Base-by-base conservation (phyloP, 2,888 invertebrate species). In the Athalia rosae region DNA sequence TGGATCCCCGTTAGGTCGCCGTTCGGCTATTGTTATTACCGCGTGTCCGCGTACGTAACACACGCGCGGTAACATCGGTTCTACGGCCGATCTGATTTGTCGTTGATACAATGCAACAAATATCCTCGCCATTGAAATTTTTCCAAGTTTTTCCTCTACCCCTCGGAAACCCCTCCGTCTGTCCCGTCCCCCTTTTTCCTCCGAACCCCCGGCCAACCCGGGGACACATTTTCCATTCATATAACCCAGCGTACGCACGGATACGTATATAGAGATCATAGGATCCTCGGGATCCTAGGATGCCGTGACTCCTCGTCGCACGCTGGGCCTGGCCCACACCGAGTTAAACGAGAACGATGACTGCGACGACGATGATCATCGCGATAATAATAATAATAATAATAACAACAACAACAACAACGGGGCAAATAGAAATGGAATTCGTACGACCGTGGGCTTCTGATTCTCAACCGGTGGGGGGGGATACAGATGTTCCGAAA, bases 401-500 rank as follows among this genome's bases (percentile, higher is more conserved):
- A n/a, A n/a, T n/a, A n/a, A n/a, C n/a, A n/a, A n/a, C n/a, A n/a
- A n/a, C n/a, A n/a, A n/a, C n/a, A n/a, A n/a, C n/a, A n/a, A n/a
- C n/a, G n/a, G n/a, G n/a, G 28, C 6, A 67, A 56, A n/a, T 58
- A 43, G 71, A 48, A 81, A 79, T 74, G 77, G 80, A 79, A 81
- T 83, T 82, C 81, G 80, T 80, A 78, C 77, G 80, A 80, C 79
- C 80, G 53, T 71, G 43, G 48, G 28, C 28, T 28, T 28, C 28
- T 28, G 28, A 28, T 61, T 61, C 59, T 56, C n/a, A n/a, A 15
- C 74, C 47, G 41, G n/a, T n/a, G n/a, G n/a, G n/a, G n/a, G n/a
- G 69, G 79, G 85, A 87, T 89, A 89, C 89, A 89, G 88, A 89
- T 89, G 89, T 89, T 85, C 83, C 86, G 87, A 87, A 89, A 88